Conservation (phyloP, 2,888 invertebrate genomes). For the Caenorhabditis virilis region DNA sequence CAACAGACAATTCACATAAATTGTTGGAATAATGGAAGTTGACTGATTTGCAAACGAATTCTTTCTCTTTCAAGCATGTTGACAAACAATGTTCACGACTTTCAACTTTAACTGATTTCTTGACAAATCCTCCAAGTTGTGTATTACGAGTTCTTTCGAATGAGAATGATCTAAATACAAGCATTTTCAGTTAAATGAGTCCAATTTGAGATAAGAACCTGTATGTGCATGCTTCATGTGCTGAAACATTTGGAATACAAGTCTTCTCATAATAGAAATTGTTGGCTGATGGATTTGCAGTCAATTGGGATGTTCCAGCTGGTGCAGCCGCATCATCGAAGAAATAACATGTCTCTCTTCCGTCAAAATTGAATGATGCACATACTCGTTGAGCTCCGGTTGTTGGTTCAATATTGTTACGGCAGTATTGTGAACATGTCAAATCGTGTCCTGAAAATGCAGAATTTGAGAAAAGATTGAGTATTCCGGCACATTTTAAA, state of each 20-base stretch:
- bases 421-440: slow-evolving; percentile 68
- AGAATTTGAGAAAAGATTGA: neutral
- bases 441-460: slow-evolving; percentile 63
- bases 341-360: slow-evolving; percentile 69
- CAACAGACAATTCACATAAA: slow-evolving; percentile 71
- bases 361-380: slow-evolving; percentile 69
- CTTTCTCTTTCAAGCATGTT: slow-evolving; percentile 71
- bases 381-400: slow-evolving; percentile 68
- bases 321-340: slow-evolving; percentile 69
- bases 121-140: slow-evolving; percentile 71
- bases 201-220: no score
- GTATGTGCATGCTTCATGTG: slow-evolving; percentile 69
- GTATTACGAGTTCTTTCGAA: slow-evolving; percentile 72
- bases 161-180: slow-evolving; percentile 69
- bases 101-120: slow-evolving; percentile 70
- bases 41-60: slow-evolving; percentile 72
- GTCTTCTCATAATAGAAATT: slow-evolving; percentile 70
- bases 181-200: no score
- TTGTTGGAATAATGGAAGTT: slow-evolving; percentile 72
- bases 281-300: slow-evolving; percentile 68
- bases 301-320: slow-evolving; percentile 64
- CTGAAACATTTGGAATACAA: slow-evolving; percentile 68
- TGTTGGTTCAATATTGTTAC: slow-evolving; percentile 68
- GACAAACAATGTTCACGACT: slow-evolving; percentile 72
- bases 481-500: slow-evolving; percentile 42